Conservation (phyloP, 1,140 invertebrate genomes). For the Hylaeus volcanicus region DNA sequence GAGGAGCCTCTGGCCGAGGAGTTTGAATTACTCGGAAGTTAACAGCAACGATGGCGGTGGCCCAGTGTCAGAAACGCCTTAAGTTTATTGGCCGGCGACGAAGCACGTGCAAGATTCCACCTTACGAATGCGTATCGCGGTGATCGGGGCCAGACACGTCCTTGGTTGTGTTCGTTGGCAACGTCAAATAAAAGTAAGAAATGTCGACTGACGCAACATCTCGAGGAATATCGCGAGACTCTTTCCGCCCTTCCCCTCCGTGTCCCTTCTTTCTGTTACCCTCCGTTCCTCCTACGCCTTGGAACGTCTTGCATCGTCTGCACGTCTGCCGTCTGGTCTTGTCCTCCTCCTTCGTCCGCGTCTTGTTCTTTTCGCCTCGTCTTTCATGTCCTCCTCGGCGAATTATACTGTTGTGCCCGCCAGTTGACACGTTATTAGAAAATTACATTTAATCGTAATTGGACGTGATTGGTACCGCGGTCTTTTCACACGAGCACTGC, state of each 20-base stretch:
- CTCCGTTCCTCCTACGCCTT: slow-evolving; percentile 7
- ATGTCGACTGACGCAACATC: slow-evolving; percentile 62
- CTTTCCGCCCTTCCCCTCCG: slow-evolving; percentile 33
- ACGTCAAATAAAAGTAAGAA: slow-evolving; percentile 54
- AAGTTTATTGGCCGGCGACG: neutral
- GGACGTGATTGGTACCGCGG: slow-evolving; percentile 57
- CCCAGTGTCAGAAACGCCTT: no score
- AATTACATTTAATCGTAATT: slow-evolving; percentile 65
- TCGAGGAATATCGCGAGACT: slow-evolving; percentile 61
- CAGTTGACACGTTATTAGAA: slow-evolving; percentile 65
- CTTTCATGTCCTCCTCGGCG: slow-evolving; percentile 31
- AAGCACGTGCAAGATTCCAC: slow-evolving; percentile 2
- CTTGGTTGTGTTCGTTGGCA: slow-evolving; percentile 40
- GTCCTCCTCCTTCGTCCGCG: slow-evolving; percentile 1
- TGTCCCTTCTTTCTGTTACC: neutral
- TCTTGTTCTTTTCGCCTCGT: slow-evolving; percentile 27
- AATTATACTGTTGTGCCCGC: slow-evolving; percentile 61
- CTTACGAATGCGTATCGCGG: neutral
- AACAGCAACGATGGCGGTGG: no score
- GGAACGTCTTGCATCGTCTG: neutral
- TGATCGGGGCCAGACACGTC: neutral
- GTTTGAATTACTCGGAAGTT: no score
- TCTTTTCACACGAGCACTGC: slow-evolving; percentile 48
- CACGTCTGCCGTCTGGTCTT: neutral
- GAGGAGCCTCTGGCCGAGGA: no score